phyloP scores from a whole-genome alignment of 2,888 invertebrate genomes.

The Ectemnius lituratus region DNA sequence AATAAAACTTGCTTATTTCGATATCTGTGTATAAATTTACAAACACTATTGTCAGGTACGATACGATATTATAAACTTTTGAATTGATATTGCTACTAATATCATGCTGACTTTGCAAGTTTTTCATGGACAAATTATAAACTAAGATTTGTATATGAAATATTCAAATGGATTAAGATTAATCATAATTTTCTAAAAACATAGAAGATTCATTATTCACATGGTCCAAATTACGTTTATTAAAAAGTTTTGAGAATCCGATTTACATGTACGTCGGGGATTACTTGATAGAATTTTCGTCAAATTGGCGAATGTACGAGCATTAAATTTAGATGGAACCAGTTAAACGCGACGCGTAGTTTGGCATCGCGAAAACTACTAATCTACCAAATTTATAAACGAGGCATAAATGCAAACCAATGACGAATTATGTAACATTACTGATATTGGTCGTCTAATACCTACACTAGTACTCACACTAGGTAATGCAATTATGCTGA shows the following conservation, averaged over 20 bases:
- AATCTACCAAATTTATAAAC: slow-evolving; percentile 28
- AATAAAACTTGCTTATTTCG: no score
- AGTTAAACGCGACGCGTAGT: slow-evolving; percentile 2
- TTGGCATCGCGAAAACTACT: slow-evolving; percentile 1
- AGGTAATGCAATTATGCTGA: slow-evolving; percentile 21
- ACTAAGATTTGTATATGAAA: no score
- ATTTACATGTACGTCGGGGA: slow-evolving; percentile 31
- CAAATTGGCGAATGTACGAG: slow-evolving; percentile 12
- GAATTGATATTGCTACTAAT: no score
- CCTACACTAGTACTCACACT: slow-evolving; percentile 8
- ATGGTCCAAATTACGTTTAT: slow-evolving; percentile 32
- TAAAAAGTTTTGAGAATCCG: slow-evolving; percentile 20
- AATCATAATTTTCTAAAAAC: background rate
- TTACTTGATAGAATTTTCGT: slow-evolving; percentile 11
- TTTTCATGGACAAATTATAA: no score
- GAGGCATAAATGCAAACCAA: slow-evolving; percentile 40
- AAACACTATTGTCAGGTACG: no score
- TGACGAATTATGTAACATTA: slow-evolving; percentile 15
- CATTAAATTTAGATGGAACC: slow-evolving; percentile 15
- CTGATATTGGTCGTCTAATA: slow-evolving; percentile 21
- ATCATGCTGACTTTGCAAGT: no score
- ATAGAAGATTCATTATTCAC: background rate
- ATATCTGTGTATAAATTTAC: no score
- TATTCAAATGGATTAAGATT: no score
- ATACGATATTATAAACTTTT: no score